These are phyloP conservation scores for Tinamus major DNA, from an alignment of 2,797 vertebrate genomes.

Conservation along the genomic window DNA sequence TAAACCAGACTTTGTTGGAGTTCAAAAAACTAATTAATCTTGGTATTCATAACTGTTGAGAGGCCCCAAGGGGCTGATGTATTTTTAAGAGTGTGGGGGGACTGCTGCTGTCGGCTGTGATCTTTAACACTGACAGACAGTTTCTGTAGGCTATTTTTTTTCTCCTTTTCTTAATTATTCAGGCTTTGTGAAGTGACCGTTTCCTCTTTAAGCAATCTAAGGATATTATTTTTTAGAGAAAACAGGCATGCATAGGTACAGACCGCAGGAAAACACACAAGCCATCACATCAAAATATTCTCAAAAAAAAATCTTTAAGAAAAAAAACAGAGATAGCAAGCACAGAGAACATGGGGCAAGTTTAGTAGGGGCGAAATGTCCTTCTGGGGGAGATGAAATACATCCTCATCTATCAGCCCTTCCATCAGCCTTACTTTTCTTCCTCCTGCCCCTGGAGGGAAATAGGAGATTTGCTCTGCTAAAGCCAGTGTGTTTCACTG, in stretches of 20 bases:
- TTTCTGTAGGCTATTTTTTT: slow-evolving; percentile 34
- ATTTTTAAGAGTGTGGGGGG: background rate
- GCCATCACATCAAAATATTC: background rate
- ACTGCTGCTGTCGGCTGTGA: background rate
- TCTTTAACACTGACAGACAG: background rate
- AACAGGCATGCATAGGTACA: background rate
- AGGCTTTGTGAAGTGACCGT: background rate
- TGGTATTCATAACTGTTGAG: background rate
- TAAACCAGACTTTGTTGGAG: background rate
- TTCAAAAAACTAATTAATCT: slow-evolving; percentile 56
- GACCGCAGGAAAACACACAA: background rate
- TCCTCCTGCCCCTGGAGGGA: slow-evolving; percentile 37
- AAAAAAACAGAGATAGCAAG: background rate
- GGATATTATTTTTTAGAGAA: background rate
- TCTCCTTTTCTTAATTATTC: slow-evolving; percentile 8
- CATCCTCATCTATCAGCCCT: slow-evolving; percentile 42
- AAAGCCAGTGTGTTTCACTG: slow-evolving; percentile 18
- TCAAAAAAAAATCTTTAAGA: background rate
- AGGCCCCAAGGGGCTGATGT: background rate
- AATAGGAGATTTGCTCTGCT: slow-evolving; percentile 45
- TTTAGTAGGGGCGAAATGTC: background rate
- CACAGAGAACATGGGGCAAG: background rate
- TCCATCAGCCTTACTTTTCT: slow-evolving; percentile 39
- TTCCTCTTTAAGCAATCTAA: background rate
- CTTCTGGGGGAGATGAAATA: slow-evolving; percentile 28